Conservation (phyloP, 2,888 invertebrate species). For the Chouioia cunea region DNA sequence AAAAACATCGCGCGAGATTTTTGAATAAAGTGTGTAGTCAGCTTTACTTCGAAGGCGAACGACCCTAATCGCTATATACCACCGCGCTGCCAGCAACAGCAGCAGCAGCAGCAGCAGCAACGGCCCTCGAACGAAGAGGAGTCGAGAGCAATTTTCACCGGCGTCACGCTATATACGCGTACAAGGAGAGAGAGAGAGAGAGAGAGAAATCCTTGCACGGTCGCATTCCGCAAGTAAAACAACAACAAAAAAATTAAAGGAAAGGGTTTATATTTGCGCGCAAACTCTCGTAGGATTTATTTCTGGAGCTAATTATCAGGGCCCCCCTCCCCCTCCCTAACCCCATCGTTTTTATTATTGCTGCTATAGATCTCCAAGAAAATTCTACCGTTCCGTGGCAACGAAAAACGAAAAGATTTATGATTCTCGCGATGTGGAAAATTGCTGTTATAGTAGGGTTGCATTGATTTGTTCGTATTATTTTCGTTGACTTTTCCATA, state of each 20-base stretch:
- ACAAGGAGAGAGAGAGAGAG: not conserved
- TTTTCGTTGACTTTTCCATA: no score
- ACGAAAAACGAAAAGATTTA: no score
- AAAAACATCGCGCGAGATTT: not conserved
- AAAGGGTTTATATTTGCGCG: conserved; percentile 15
- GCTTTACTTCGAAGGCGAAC: conserved; percentile 18
- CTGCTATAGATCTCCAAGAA: no score
- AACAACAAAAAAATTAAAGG: no score
- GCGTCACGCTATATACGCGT: not conserved
- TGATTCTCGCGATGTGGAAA: no score
- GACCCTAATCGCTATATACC: conserved; percentile 18
- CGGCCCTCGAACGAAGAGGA: not conserved
- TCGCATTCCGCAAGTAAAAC: conserved; percentile 29
- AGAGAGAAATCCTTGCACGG: conserved; percentile 14
- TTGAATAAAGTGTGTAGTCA: no score
- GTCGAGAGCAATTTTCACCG: not conserved
- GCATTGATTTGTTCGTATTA: no score
- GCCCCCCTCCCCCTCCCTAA: no score
- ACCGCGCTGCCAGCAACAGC: no score
- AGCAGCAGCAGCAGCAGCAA: not conserved
- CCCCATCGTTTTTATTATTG: no score
- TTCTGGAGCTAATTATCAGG: conserved; percentile 15
- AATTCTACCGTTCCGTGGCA: no score
- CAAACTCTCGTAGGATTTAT: conserved; percentile 23
- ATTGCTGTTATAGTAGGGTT: no score